Percentiles rank a stretch among this genome's conserved stretches.
These are phyloP conservation scores for Vanacampus margaritifer DNA, from an alignment of 2,113 vertebrate genomes.

Conservation along the genomic window DNA sequence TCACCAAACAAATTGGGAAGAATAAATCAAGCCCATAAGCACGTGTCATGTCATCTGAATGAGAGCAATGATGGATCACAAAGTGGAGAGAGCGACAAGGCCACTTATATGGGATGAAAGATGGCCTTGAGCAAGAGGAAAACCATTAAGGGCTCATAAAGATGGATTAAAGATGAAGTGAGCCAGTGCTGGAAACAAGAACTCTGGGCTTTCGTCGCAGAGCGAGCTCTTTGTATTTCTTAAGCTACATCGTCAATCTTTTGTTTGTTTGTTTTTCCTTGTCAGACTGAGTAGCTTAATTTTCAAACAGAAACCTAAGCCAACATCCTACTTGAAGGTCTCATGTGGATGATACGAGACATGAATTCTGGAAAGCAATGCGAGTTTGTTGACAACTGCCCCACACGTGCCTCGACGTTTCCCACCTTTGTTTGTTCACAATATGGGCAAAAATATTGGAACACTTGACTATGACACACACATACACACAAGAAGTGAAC, in stretches of 20 bases:
- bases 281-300: slow-evolving; percentile 8
- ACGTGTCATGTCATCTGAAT: slow-evolving; percentile 37
- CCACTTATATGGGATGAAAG: slow-evolving; percentile 40
- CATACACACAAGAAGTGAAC: background rate
- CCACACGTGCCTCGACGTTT: background rate
- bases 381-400: slow-evolving; percentile 10
- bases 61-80: slow-evolving; percentile 9
- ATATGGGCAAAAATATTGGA: background rate
- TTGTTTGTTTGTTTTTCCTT: slow-evolving; percentile 6
- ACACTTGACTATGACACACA: background rate
- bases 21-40: slow-evolving; percentile 21
- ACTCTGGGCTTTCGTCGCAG: slow-evolving; percentile 21
- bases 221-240: slow-evolving; percentile 37
- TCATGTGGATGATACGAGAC: slow-evolving; percentile 21
- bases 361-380: slow-evolving; percentile 23
- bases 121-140: slow-evolving; percentile 31
- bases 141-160: slow-evolving; percentile 38
- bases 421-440: background rate
- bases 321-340: slow-evolving; percentile 26
- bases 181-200: slow-evolving; percentile 9
- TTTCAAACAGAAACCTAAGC: slow-evolving; percentile 26
- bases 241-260: slow-evolving; percentile 24
- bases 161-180: slow-evolving; percentile 32
- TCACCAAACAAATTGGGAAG: slow-evolving; percentile 2
- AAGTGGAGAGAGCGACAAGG: slow-evolving; percentile 28